Percentiles rank a stretch among this genome's conserved stretches.
These are phyloP conservation scores for Argopecten irradians DNA, from an alignment of 1,140 invertebrate species.

Conservation along the genomic window DNA sequence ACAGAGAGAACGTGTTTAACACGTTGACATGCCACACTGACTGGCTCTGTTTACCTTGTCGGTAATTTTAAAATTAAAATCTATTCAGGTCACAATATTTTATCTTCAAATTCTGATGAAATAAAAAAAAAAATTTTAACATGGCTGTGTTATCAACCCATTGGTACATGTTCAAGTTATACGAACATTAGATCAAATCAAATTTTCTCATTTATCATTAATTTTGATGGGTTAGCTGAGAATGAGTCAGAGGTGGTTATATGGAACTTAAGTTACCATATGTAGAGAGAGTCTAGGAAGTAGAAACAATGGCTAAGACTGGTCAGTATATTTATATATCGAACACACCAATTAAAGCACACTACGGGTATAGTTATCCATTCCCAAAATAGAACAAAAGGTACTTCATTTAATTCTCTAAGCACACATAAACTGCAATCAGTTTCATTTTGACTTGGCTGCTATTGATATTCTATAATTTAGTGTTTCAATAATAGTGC, in stretches of 20 bases:
- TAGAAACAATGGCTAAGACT: background rate
- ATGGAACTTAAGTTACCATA: background rate
- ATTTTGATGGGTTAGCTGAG: background rate
- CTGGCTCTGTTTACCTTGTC: too few species aligned
- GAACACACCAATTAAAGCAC: background rate
- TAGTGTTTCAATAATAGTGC: background rate
- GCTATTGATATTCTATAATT: conserved; percentile 23
- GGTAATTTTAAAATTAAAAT: too few species aligned
- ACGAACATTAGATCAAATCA: background rate
- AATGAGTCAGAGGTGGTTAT: background rate
- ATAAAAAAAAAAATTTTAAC: too few species aligned
- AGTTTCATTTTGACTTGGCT: background rate
- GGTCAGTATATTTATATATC: background rate
- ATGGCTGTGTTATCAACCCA: background rate
- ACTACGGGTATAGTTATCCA: background rate
- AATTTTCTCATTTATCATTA: background rate
- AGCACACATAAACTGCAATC: background rate
- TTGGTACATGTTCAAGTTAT: background rate
- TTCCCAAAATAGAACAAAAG: background rate
- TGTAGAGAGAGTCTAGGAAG: background rate
- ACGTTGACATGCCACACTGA: too few species aligned
- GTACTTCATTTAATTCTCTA: background rate
- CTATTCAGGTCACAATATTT: too few species aligned
- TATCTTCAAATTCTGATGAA: too few species aligned
- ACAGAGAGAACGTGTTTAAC: too few species aligned